Conservation (phyloP, 1,140 invertebrate genomes). For the Melitaea cinxia region DNA sequence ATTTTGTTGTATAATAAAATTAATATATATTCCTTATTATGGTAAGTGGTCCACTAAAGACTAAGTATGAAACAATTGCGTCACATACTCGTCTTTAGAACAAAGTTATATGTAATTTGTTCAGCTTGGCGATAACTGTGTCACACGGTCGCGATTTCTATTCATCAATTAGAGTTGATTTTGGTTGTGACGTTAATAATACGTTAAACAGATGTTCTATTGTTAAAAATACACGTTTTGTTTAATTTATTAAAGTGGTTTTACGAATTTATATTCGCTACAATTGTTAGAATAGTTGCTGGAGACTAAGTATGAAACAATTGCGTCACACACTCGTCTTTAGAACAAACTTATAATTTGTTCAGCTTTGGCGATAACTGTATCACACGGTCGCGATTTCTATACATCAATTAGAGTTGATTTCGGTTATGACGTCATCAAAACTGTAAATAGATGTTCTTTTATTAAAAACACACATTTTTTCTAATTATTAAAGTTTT, state of each 20-base stretch:
- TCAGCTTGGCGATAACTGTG: conserved; percentile 12
- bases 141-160: conserved; percentile 37
- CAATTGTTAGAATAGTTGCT: neutral
- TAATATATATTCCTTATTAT: too few species aligned
- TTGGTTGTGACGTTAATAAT: conserved; percentile 39
- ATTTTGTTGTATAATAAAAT: too few species aligned
- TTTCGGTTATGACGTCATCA: conserved; percentile 40
- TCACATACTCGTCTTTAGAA: too few species aligned
- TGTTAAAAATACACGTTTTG: neutral
- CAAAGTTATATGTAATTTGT: too few species aligned
- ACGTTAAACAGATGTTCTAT: conserved; percentile 19
- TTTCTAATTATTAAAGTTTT: neutral
- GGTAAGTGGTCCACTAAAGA: too few species aligned
- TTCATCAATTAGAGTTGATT: conserved; percentile 36
- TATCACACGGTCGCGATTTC: conserved; percentile 37
- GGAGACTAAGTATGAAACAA: neutral
- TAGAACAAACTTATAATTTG: conserved; percentile 30
- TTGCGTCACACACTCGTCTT: conserved; percentile 23
- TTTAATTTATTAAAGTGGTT: conserved; percentile 1
- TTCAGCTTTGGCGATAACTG: conserved; percentile 39
- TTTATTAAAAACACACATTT: neutral
- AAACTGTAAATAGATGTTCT: conserved; percentile 22
- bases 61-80: too few species aligned
- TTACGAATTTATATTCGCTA: conserved; percentile 11
- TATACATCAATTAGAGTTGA: conserved; percentile 37